Base-by-base conservation (phyloP, 2,888 invertebrate genomes). In the Tetanocera ferruginea region DNA sequence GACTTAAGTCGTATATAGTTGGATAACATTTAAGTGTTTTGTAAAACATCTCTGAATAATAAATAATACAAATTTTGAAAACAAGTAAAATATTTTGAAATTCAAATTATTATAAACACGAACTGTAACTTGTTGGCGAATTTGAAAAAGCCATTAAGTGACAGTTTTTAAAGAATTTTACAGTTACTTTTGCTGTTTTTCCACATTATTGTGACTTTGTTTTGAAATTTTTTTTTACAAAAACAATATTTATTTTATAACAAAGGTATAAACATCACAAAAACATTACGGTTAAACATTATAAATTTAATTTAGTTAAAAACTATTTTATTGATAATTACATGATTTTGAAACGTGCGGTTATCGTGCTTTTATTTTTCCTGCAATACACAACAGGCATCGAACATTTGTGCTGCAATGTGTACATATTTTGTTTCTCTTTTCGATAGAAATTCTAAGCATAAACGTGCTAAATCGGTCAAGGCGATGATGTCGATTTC, bases 351-450 rank as follows among this genome's bases (percentile, higher is more conserved):
- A 67, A 43, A 28, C 28, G 23, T 19, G 2, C 5, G 23, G 0
- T 64, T 64, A n/a, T 62, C n/a, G 6, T 28, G 17, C 28, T 69
- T 28, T 60, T 31, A 60, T 28, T 23, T 25, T 28, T 85, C 80
- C 80, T 87, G 86, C 72, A 89, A 81, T 19, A 87, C 76, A 60
- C 84, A 85, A 82, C 91, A 91, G 5, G 91, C 91, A 80, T 92
- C 91, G 81, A 90, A 88, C 87, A 92, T 88, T 85, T 91, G 89
- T 74, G 88, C 89, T 9, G 90, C 91, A 76, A 91, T 87, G 82
- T 90, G 90, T 75, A 90, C 84, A 72, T 90, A 88, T 77, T 81
- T 87, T 60, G 85, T 83, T 62, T 81, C 80, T 55, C 88, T 87
- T 78, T 89, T 88, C 0, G 88, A 85, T 55, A 92, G 85, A 83